phyloP scores from a whole-genome alignment of 2,888 invertebrate genomes.

The Aspidiotus rigidus region DNA sequence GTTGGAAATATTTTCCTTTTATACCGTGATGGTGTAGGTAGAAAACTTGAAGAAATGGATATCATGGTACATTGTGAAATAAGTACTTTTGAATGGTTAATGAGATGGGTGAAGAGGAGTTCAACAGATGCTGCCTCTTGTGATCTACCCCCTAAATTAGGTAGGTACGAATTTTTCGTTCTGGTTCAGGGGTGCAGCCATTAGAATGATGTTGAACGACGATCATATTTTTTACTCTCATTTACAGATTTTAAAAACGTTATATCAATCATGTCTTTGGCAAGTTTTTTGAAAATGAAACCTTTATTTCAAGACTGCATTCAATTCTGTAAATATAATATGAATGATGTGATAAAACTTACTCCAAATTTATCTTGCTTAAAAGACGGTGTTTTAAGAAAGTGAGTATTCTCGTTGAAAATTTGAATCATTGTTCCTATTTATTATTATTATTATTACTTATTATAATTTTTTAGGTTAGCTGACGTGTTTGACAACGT shows the following conservation, averaged over 20 bases:
- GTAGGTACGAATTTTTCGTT: conserved; percentile 36
- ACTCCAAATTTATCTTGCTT: conserved; percentile 80
- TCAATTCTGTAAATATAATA: conserved; percentile 72
- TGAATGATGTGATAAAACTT: conserved; percentile 76
- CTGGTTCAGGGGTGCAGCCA: neutral
- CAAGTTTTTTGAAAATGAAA: conserved; percentile 89
- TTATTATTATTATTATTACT: neutral
- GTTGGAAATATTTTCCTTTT: neutral
- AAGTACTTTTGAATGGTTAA: conserved; percentile 90
- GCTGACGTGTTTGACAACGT: conserved; percentile 79
- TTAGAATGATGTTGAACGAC: neutral
- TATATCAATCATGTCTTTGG: conserved; percentile 84
- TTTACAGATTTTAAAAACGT: conserved; percentile 54
- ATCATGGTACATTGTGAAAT: conserved; percentile 96
- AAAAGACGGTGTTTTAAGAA: conserved; percentile 57
- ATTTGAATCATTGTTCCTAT: conserved; percentile 6
- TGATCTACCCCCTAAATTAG: conserved; percentile 53
- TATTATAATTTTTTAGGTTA: conserved; percentile 49
- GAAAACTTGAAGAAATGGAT: conserved; percentile 80
- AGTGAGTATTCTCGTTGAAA: conserved; percentile 39
- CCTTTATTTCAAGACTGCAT: conserved; percentile 77
- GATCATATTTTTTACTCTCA: conserved; percentile 16
- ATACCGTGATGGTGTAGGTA: conserved; percentile 44
- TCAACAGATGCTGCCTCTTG: conserved; percentile 47
- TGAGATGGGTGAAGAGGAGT: conserved; percentile 87